Conservation (phyloP, 2,113 vertebrate genomes). For the Lepus europaeus region DNA sequence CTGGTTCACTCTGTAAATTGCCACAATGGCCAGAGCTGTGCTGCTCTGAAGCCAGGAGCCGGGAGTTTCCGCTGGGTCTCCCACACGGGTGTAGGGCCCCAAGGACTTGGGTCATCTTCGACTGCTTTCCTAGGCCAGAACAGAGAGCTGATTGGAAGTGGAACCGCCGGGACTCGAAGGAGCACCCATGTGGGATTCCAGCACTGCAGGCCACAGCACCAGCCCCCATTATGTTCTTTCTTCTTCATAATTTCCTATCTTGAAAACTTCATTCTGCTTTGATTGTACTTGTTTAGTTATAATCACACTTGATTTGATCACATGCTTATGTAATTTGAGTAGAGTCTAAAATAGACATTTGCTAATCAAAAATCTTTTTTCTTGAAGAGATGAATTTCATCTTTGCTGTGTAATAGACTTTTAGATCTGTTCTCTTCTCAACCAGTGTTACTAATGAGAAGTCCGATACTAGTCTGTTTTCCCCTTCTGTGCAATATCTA, state of each 20-base stretch:
- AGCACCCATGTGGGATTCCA: no score
- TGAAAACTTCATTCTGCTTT: conserved; percentile 8
- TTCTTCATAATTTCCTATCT: not conserved
- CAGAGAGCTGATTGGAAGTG: no score
- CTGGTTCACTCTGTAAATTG: no score
- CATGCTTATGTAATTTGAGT: not conserved
- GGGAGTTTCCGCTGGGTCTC: no score
- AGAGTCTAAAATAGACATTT: not conserved
- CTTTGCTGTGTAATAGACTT: not conserved
- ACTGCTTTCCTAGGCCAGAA: no score
- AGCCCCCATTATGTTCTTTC: not conserved
- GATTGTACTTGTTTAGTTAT: not conserved
- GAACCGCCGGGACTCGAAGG: no score
- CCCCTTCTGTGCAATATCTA: not conserved
- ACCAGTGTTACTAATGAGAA: not conserved
- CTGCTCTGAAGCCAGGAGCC: no score
- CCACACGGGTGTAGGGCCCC: no score
- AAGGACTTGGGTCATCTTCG: no score
- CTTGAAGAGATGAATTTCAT: not conserved
- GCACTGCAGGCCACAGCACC: no score
- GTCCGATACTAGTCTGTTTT: not conserved
- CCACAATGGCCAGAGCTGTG: no score
- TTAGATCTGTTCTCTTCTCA: not conserved
- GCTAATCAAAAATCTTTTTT: not conserved
- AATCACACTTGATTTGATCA: not conserved